These are phyloP conservation scores for Drosophila phalerata DNA, from an alignment of 2,888 invertebrate genomes.

Conservation along the genomic window DNA sequence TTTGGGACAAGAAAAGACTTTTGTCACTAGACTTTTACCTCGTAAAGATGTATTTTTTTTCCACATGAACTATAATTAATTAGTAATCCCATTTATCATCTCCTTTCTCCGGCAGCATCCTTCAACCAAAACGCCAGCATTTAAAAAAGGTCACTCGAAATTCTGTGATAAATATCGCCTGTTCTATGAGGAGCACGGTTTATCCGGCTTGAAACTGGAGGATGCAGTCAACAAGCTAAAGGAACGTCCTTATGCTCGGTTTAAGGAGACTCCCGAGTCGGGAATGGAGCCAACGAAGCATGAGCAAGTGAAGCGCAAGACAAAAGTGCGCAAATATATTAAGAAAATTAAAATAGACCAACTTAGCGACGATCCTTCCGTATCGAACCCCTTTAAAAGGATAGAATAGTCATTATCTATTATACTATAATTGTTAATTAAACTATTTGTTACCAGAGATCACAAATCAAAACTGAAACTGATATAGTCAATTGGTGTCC, in stretches of 20 bases:
- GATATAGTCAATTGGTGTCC: too few relatives aligned
- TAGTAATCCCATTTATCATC: neutral
- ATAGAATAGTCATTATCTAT: constrained; percentile 57
- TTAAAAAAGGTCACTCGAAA: constrained; percentile 85
- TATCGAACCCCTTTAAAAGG: constrained; percentile 25
- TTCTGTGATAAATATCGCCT: constrained; percentile 86
- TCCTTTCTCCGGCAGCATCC: constrained; percentile 83
- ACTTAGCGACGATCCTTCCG: constrained; percentile 67
- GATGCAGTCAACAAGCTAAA: constrained; percentile 85
- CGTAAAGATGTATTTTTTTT: too few relatives aligned
- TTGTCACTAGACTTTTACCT: too few relatives aligned
- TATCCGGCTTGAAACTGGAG: constrained; percentile 84
- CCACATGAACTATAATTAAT: neutral
- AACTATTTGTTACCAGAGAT: constrained; percentile 43
- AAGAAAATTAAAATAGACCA: constrained; percentile 83
- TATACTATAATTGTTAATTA: constrained; percentile 23
- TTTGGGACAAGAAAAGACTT: too few relatives aligned
- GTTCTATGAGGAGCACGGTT: constrained; percentile 86
- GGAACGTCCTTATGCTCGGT: constrained; percentile 90
- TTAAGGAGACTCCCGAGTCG: constrained; percentile 82
- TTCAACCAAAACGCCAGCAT: constrained; percentile 73
- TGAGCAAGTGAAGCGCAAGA: constrained; percentile 70
- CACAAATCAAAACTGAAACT: too few relatives aligned
- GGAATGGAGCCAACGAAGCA: constrained; percentile 83
- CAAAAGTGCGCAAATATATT: constrained; percentile 84